Conservation (phyloP, 2,113 vertebrate species). For the Mungos mungo region DNA sequence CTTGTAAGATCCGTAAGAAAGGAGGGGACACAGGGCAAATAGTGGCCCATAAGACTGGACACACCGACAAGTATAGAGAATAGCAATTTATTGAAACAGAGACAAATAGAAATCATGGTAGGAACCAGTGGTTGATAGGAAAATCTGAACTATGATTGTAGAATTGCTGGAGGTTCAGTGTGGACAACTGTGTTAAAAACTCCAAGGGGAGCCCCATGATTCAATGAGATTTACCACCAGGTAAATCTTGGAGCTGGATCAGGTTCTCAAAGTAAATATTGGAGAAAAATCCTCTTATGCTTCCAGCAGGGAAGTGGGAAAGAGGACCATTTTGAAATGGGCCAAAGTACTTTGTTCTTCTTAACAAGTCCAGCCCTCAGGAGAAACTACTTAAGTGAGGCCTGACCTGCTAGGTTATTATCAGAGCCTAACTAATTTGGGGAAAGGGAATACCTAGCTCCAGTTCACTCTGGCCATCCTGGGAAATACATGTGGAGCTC, state of each 20-base stretch:
- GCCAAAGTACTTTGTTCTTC: background rate
- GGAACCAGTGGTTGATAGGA: background rate
- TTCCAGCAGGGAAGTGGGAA: background rate
- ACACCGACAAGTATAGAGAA: background rate
- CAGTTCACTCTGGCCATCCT: background rate
- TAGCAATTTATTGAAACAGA: background rate
- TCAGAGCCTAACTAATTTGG: background rate
- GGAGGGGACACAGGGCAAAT: background rate
- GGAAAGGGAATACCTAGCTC: background rate
- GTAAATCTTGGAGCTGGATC: background rate
- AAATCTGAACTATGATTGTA: background rate
- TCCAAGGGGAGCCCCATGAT: background rate
- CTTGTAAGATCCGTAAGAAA: background rate
- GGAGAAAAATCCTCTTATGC: background rate
- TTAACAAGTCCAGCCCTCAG: background rate
- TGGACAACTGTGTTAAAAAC: background rate
- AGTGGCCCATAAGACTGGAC: background rate
- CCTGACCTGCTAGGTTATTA: background rate
- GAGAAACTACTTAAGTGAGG: background rate
- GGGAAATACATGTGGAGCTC: background rate
- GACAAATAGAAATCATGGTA: background rate
- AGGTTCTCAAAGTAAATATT: background rate
- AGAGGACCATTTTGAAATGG: background rate
- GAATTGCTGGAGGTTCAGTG: background rate
- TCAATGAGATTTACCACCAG: background rate